Conservation (phyloP, 2,797 vertebrate species). For the Hapalemur alaotrensis region DNA sequence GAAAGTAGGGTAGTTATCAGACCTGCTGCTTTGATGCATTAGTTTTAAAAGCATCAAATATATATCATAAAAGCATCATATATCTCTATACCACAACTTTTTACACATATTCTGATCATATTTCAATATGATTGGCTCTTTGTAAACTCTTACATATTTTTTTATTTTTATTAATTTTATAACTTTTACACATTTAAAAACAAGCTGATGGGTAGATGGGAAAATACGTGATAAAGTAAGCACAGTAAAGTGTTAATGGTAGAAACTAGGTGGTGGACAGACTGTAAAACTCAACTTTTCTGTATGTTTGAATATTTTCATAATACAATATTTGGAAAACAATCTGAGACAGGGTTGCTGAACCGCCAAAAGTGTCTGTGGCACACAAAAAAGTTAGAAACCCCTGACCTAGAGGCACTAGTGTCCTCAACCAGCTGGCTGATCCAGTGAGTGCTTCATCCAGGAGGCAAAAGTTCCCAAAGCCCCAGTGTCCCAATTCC, state of each 20-base stretch:
- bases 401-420: neutral
- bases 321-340: neutral
- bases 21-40: neutral
- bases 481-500: neutral
- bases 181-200: neutral
- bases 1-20: neutral
- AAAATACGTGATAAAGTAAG: neutral
- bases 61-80: neutral
- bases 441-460: neutral
- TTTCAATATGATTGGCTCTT: neutral
- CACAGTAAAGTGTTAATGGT: neutral
- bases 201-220: neutral
- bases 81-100: neutral
- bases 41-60: neutral
- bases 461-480: neutral
- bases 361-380: neutral
- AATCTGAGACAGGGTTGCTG: neutral
- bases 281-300: neutral
- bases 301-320: neutral
- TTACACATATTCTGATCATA: neutral
- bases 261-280: neutral
- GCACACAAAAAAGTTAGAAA: neutral
- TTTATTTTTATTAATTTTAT: no score
- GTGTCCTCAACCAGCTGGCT: neutral
- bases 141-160: neutral